Evolutionary conservation across 2,888 invertebrate species (phyloP), one percentile per base, ranked within the genome.

Genomic region (Archips xylosteana): DNA sequence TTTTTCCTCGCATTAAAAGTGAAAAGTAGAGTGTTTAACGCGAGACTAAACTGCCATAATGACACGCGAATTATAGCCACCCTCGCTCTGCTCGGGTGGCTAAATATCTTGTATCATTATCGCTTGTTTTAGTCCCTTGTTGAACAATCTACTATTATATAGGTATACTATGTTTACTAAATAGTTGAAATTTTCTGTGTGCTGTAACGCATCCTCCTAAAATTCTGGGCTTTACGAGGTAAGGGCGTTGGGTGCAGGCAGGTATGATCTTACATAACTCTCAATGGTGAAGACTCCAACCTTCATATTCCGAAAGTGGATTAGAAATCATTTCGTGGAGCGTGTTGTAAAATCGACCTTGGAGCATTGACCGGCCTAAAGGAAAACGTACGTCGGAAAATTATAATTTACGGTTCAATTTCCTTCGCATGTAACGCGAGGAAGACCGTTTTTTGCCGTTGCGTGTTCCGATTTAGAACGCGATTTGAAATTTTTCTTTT

Each of bases 351-450:
- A 81, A 79, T 77, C 84, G 80, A 83, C 85, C 84, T 84, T 83
- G 81, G 47, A 47, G 64, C 65, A 63, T 65, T 74, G 67, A 74
- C 78, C 75, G 77, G 59, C 60, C 34, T 34, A 54, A 68, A 78
- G 81, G 81, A 82, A 82, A 78, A 78, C 75, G 79, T 72, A 69
- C 77, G 81, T 80, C 81, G 81, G 81, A 75, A 75, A 65, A 59
- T 75, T 70, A 70, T 59, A 80, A 78, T 80, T 80, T 81, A 81
- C 76, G 75, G 78, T 71, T 76, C 77, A 81, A 81, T 82, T 85
- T 88, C 88, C 88, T 88, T 82, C 80, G 87, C 88, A 87, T 85
- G 86, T 78, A 54, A 57, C 57, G 70, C 51, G 49, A 74, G 74
- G 74, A 70, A 68, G 69, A 70, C 47, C 64, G 70, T 74, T 74